Base-by-base conservation (phyloP, 2,797 vertebrate genomes). In the Danio choprae region DNA sequence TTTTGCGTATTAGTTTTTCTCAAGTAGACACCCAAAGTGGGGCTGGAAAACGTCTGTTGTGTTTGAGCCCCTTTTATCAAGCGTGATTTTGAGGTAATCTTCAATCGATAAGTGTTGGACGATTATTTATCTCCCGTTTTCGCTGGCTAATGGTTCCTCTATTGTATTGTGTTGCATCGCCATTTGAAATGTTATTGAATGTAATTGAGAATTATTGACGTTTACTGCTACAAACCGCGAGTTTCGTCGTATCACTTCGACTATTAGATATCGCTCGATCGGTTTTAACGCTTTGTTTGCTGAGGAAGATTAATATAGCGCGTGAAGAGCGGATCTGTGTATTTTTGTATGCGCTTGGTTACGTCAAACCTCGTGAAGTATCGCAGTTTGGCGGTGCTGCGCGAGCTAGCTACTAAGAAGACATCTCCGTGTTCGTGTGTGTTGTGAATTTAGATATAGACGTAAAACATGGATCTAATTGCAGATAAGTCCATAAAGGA, bases 151-250 rank as follows among this genome's bases (percentile, higher is more conserved):
- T 18, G 46, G 79, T 9, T 78, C 74, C 62, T 70, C 79, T 81
- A 51, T 81, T 65, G 83, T 74, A 71, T 80, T 83, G 81, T 64
- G 79, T 70, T 78, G 18, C 74, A 69, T 69, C 74, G 69, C 63
- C 72, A 38, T 56, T 81, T 58, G 53, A 74, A 67, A 40, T 78
- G 64, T 50, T 75, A 69, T 43, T 71, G 20, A 63, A 41, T 7
- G 22, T 43, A 44, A 70, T 69, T 63, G 36, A 44, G 2, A 36
- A 50, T 60, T 62, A 41, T n/a, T 68, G 44, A 18, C 53, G 60
- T 80, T 60, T 22, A 62, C 51, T 22, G 50, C n/a, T 77, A 38
- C 76, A 43, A 41, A 62, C 56, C 55, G 7, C 41, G 2, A 11
- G 11, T 59, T 77, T 62, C 10, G 77, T 40, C 22, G 36, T 18